Evolutionary conservation across 2,888 invertebrate species (phyloP).

Genomic region (Watsonalla cultraria): DNA sequence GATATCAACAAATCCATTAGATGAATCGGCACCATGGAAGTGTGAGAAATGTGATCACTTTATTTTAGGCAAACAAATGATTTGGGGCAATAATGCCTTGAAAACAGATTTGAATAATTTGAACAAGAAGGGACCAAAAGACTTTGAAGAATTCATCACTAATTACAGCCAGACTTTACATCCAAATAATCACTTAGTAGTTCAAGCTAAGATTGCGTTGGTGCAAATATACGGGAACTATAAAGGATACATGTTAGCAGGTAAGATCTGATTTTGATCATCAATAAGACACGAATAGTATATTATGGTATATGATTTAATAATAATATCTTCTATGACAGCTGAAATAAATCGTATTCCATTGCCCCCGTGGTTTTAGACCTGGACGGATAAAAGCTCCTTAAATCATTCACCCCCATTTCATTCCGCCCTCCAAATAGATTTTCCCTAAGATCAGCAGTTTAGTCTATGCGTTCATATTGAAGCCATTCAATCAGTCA

Average conservation of each 20-base stretch:
- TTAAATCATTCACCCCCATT: too few relatives aligned
- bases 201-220: conserved; percentile 84
- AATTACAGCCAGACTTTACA: conserved; percentile 82
- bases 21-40: conserved; percentile 79
- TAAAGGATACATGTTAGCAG: conserved; percentile 74
- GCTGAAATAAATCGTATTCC: too few relatives aligned
- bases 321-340: too few relatives aligned
- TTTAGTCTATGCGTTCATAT: too few relatives aligned
- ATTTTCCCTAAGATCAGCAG: too few relatives aligned
- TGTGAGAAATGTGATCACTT: conserved; percentile 81
- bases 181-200: conserved; percentile 81
- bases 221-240: conserved; percentile 83
- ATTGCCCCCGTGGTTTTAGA: too few relatives aligned
- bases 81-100: conserved; percentile 80
- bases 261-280: conserved; percentile 39
- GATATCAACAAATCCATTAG: conserved; percentile 79
- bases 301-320: too few relatives aligned
- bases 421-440: too few relatives aligned
- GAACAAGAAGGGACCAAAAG: conserved; percentile 72
- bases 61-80: conserved; percentile 78
- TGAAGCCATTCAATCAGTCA: too few relatives aligned
- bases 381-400: too few relatives aligned
- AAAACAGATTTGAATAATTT: conserved; percentile 77
- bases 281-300: too few relatives aligned
- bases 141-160: conserved; percentile 80